Evolutionary conservation across 1,140 invertebrate species (phyloP), one percentile per base, ranked within the genome.

Genomic region (Odontomachus brunneus): DNA sequence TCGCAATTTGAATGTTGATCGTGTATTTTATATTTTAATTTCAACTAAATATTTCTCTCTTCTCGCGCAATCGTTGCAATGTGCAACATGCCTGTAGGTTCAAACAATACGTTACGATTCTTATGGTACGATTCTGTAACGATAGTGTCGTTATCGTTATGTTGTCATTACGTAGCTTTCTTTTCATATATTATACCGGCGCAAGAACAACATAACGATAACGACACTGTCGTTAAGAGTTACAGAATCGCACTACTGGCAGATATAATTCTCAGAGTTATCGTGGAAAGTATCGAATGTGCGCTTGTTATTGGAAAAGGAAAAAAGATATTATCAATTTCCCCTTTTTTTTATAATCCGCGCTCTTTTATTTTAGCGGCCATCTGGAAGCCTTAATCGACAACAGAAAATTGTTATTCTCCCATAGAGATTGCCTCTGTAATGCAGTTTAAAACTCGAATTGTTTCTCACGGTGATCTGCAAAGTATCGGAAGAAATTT

Each of bases 381-480:
- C 33, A 57, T 38, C 24, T 19, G 49, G 15, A 26, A 12, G 9
- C 3, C 38, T 44, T 55, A 55, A 55, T 55, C 17, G 11, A 55
- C 12, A 78, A 78, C 74, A 7, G 15, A n/a, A 78, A 67, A 44
- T 57, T 69, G 24, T 71, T 57, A 48, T 22, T 44, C n/a, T 69
- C 24, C 33, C 22, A 29, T 48, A 26, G 3, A 67, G 44, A 49
- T 44, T 44, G 38, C 38, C 38, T 44, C 15, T 2, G 44, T 67
- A n/a, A 49, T 51, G 14, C 51, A 44, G 33, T 69, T 69, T 2
- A 4, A 14, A 57, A 44, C 63, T 69, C 22, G 33, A 26, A 69
- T 48, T 57, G 65, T 80, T 71, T 59, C n/a, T 71, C 24, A 19
- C 51, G 5, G 4, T 9, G 53, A 26, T 78, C 63, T 44, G 49